A percentile compares a stretch with the other conserved stretches of the same genome.
phyloP scores from a whole-genome alignment of 2,888 invertebrate genomes.

The Heteromurus nitidus region DNA sequence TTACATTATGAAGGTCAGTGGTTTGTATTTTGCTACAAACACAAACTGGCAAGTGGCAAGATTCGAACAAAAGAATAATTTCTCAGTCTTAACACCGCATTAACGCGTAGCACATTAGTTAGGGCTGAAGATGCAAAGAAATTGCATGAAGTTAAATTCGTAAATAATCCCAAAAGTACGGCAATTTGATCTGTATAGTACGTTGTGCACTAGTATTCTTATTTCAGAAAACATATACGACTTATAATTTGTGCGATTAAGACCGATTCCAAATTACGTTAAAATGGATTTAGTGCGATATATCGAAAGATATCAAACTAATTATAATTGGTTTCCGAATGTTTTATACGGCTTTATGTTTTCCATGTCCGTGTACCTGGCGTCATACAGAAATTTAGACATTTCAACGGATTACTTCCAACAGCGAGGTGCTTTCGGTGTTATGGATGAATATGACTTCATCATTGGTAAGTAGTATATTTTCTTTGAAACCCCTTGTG shows the following conservation, averaged over 20 bases:
- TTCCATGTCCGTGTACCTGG: constrained; percentile 54
- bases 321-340: constrained; percentile 32
- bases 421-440: constrained; percentile 32
- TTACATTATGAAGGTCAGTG: no score
- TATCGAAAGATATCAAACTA: constrained; percentile 15
- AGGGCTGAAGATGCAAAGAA: neutral
- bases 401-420: constrained; percentile 45
- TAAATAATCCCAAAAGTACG: no score
- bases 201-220: no score
- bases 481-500: neutral
- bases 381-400: constrained; percentile 55
- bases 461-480: constrained; percentile 50
- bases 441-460: constrained; percentile 62
- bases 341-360: constrained; percentile 63
- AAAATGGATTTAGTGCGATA: neutral
- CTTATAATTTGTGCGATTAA: no score
- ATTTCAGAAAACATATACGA: no score
- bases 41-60: no score
- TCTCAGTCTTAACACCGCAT: no score
- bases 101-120: no score
- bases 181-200: no score
- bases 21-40: no score
- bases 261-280: no score
- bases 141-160: neutral
- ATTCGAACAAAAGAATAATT: no score